Base-by-base conservation (phyloP, 2,888 invertebrate genomes). In the Colletes collaris region DNA sequence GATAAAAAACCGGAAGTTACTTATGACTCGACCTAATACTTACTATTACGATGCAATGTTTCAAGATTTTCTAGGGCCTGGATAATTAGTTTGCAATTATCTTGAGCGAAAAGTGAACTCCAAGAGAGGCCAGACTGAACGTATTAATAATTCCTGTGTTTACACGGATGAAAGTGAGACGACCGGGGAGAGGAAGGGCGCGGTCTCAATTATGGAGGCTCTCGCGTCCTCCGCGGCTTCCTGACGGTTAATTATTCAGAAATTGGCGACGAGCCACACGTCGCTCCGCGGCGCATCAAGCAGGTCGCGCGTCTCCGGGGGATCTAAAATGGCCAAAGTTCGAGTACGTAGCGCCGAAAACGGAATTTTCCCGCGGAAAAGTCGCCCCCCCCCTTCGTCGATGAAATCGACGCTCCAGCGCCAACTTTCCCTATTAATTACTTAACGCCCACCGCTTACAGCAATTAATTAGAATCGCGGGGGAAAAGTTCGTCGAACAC, bases 391-490 rank as follows among this genome's bases (percentile, higher is more conserved):
- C 27, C 10, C 64, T 16, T 16, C 16, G 8, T 8, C 44, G 56
- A 76, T 53, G 71, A 76, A 82, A 75, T 82, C 78, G 83, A 74
- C 76, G 73, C 11, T 8, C 44, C 37, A 27, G 10, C 56, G 11
- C 68, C 44, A 82, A 72, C 70, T 84, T 82, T 70, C 44, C 65
- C 79, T 79, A 79, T 84, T 82, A 84, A 85, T 84, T 84, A 81
- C 84, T 79, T 71, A 71, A 68, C 70, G 65, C 71, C 58, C 58
- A 49, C 50, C 65, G 71, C 71, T 72, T 56, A 44, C 65, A 8
- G 50, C 72, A 58, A 74, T 85, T 85, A 84, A 84, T 85, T 85
- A 82, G 59, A 82, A 79, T 82, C 79, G 79, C 82, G 72, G 66
- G 2, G 60, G 74, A 76, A 79, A 84, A 82, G 76, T 85, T 84